Base-by-base conservation (phyloP, 2,888 invertebrate genomes). In the Plebejus anna region DNA sequence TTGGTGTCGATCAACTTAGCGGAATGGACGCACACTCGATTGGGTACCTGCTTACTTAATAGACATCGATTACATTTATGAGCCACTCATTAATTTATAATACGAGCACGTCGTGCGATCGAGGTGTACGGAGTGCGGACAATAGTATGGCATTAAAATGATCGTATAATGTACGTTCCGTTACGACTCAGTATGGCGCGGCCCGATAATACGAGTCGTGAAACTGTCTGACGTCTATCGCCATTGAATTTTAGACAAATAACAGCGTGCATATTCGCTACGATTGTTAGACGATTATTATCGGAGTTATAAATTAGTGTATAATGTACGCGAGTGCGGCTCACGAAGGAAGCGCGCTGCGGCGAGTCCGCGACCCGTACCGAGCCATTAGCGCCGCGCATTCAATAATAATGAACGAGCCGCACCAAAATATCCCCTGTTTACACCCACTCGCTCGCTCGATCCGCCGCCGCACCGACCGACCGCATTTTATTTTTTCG, bases 401-500 rank as follows among this genome's bases (percentile, higher is more conserved):
- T 93, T 92, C 91, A 92, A 92, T 91, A 92, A 92, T 92, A 93
- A 94, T 91, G 92, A 92, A 92, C 91, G 91, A 92, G 90, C 89
- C 89, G 88, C 91, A 92, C 92, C 90, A 87, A 93, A 93, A 93
- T 92, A 92, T 92, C 90, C 90, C 90, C 92, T 92, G 93, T 92
- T 92, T 93, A 93, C 92, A 93, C 92, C 92, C 93, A 93, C 93
- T 91, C 92, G 91, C 90, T 88, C 82, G 82, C 82, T 81, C 82
- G 81, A 81, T 81, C 83, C 84, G 83, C 86, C 86, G 87, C 89
- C 87, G 88, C 89, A 89, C 91, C 90, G 90, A 91, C 93, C 93
- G 93, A 94, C 93, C 94, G 92, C 93, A 92, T 94, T 94, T 94
- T 94, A 94, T 94, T 94, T 94, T 94, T 94, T 94, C 93, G 94